Evolutionary conservation across 2,797 vertebrate genomes (phyloP), one percentile per base, ranked within the genome.

Genomic region (Phylloscopus collybita): DNA sequence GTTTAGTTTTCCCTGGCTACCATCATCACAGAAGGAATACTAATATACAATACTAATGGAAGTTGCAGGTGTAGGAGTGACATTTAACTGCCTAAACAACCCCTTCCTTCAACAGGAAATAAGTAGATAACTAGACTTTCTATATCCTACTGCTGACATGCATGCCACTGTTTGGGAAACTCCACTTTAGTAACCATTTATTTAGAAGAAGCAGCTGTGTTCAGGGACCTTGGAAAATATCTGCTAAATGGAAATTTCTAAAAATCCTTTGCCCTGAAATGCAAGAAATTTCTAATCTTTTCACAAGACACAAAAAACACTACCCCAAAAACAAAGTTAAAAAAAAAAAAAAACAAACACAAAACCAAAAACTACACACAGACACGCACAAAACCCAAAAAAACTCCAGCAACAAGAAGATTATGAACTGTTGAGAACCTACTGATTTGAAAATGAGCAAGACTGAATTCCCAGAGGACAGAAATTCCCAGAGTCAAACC

Each of bases 101-200:
- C 11, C 92, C 67, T 89, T 92, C 71, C 67, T 96, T 78, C 60
- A 66, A 89, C 67, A 89, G 84, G 81, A 89, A 92, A 70, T 30
- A 75, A 49, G 78, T 6, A 89, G 71, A 56, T 80, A 92, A 85
- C 42, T 50, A 86, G 42, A 72, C 62, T 90, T 86, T 79, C 47
- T 82, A 26, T 49, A 73, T 42, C 54, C 47, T 34, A 42, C 54
- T 59, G 40, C 60, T 76, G 56, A 73, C 67, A 70, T 13, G 56
- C 40, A 70, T 0, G 0, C 6, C 36, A 67, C 73, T 45, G 54
- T 79, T 76, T 34, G n/a, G 49, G 51, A 66, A 95, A 49, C 50
- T 27, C 36, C 1, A 3, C 34, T 76, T 73, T 4, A 45, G 16
- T 42, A 73, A 17, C 6, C 27, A 32, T 51, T 78, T 74, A 65